Evolutionary conservation across 2,113 vertebrate species (phyloP).

Genomic region (Aptenodytes forsteri): DNA sequence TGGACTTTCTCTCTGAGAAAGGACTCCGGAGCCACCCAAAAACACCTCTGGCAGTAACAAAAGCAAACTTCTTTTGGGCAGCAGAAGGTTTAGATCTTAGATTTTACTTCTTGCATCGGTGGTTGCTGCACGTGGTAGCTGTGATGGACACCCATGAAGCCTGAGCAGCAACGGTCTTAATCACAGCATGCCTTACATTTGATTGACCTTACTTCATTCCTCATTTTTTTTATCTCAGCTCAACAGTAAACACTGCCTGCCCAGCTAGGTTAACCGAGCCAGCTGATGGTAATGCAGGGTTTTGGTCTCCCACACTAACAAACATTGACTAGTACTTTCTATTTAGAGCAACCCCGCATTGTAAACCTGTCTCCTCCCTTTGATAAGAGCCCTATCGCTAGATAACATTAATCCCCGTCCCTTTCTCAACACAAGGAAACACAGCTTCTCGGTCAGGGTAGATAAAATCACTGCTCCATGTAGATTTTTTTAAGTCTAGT

Average conservation of each 20-base stretch:
- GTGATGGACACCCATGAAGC: neutral
- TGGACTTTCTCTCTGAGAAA: neutral
- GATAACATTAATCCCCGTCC: neutral
- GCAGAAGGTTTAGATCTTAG: neutral
- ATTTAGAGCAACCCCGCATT: neutral
- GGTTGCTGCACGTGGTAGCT: rapidly evolving
- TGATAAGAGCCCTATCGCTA: neutral
- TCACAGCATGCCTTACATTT: neutral
- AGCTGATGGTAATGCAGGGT: neutral
- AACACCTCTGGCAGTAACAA: neutral
- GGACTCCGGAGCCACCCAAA: neutral
- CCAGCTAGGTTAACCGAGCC: neutral
- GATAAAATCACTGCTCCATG: neutral
- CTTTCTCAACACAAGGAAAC: neutral
- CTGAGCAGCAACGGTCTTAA: neutral
- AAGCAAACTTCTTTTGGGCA: neutral
- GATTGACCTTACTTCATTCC: neutral
- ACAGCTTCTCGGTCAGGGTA: neutral
- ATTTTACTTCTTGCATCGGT: neutral
- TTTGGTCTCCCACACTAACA: constrained; percentile 40
- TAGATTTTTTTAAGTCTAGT: neutral
- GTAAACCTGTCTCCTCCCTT: constrained; percentile 43
- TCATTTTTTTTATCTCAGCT: neutral
- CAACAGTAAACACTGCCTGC: neutral
- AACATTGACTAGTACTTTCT: constrained; percentile 37